Conservation (phyloP, 2,888 invertebrate species). For the Branchipolynoe longqiensis region DNA sequence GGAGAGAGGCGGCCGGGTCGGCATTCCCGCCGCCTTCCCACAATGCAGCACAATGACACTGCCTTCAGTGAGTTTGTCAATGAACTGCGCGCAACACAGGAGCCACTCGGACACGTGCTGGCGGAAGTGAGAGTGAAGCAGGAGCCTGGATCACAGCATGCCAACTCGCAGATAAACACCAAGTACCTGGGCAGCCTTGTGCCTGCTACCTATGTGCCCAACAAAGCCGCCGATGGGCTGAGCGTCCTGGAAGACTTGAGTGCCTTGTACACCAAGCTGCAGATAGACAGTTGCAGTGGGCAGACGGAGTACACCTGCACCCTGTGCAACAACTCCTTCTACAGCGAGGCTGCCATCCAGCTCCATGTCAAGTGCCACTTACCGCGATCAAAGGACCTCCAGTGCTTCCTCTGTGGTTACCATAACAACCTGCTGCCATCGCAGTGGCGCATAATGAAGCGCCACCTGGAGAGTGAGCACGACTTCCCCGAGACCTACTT, state of each 20-base stretch:
- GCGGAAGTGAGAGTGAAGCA: constrained; percentile 26
- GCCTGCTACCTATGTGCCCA: not conserved
- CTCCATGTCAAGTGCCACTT: constrained; percentile 52
- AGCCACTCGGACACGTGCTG: constrained; percentile 9
- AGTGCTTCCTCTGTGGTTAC: constrained; percentile 55
- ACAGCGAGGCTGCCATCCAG: constrained; percentile 47
- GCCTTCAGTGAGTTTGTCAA: constrained; percentile 49
- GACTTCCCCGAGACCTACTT: constrained; percentile 44
- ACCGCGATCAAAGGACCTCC: constrained; percentile 18
- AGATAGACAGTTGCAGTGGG: constrained; percentile 36
- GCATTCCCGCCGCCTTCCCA: not conserved
- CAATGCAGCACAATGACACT: constrained; percentile 8
- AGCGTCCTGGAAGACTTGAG: not conserved
- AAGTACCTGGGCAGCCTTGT: not conserved
- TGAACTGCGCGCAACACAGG: not conserved
- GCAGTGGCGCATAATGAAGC: constrained; percentile 59
- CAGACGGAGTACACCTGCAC: constrained; percentile 51
- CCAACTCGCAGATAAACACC: not conserved
- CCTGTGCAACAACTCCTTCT: constrained; percentile 51
- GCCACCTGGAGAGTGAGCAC: constrained; percentile 49
- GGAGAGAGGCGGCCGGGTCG: not conserved
- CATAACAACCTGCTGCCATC: constrained; percentile 51
- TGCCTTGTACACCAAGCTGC: constrained; percentile 9
- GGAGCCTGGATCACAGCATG: not conserved
- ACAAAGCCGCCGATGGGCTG: not conserved